Conservation (phyloP, 2,113 vertebrate genomes). For the Platysteira castanea region DNA sequence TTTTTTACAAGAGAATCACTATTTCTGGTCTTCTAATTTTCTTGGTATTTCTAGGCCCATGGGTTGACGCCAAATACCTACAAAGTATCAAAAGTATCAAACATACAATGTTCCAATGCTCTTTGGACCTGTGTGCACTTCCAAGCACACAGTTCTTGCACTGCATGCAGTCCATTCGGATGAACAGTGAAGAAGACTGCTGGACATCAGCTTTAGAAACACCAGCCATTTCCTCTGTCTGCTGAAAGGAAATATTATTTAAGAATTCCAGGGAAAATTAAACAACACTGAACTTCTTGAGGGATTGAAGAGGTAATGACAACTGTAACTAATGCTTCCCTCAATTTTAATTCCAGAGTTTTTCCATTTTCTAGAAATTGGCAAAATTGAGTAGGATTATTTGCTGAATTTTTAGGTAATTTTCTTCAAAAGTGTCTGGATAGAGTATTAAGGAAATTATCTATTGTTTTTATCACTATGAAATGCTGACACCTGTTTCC, state of each 20-base stretch:
- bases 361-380: not conserved
- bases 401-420: not conserved
- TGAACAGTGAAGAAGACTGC: not conserved
- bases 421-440: not conserved
- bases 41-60: not conserved
- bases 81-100: not conserved
- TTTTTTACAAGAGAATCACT: not conserved
- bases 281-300: not conserved
- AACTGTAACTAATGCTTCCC: not conserved
- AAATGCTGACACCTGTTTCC: not conserved
- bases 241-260: not conserved
- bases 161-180: not conserved
- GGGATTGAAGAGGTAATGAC: not conserved
- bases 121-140: not conserved
- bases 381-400: not conserved
- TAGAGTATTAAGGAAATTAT: not conserved
- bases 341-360: not conserved
- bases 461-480: not conserved
- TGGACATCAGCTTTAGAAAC: not conserved
- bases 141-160: not conserved
- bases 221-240: not conserved
- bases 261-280: not conserved
- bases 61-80: not conserved
- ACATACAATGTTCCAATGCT: accelerated
- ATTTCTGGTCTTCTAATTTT: not conserved